Evolutionary conservation across 1,140 invertebrate genomes (phyloP).

Genomic region (Harlomillsia oculata): DNA sequence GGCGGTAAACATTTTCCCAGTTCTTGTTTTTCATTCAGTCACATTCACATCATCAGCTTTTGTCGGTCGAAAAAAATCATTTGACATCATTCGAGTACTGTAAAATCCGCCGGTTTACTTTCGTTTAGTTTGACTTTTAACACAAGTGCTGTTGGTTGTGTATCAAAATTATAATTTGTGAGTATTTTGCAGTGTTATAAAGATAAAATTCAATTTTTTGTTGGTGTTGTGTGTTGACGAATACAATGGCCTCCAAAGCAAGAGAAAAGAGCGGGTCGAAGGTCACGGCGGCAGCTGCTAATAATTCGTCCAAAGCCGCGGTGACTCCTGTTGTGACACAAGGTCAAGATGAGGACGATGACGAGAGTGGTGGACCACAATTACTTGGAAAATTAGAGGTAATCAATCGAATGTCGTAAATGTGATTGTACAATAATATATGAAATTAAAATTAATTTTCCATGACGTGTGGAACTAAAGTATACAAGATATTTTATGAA

Average conservation of each 20-base stretch:
- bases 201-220: not conserved
- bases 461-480: not conserved
- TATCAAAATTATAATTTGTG: not conserved
- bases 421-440: not conserved
- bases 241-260: not conserved
- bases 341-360: constrained; percentile 45
- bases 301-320: too few species aligned
- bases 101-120: too few species aligned
- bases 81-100: too few species aligned
- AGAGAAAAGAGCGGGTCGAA: not conserved
- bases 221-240: not conserved
- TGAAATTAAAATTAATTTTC: constrained; percentile 13
- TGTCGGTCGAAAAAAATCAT: too few species aligned
- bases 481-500: not conserved
- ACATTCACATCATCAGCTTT: too few species aligned
- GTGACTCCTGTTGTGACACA: not conserved
- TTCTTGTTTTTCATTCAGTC: too few species aligned
- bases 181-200: not conserved
- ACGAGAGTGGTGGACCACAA: constrained; percentile 51
- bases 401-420: constrained; percentile 20
- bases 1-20: too few species aligned
- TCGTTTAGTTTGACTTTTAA: too few species aligned
- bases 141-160: not conserved
- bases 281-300: not conserved
- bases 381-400: constrained; percentile 53